Percentiles rank a stretch among this genome's conserved stretches.
Conservation (phyloP, 2,888 invertebrate species). For the Zelleria hepariella region DNA sequence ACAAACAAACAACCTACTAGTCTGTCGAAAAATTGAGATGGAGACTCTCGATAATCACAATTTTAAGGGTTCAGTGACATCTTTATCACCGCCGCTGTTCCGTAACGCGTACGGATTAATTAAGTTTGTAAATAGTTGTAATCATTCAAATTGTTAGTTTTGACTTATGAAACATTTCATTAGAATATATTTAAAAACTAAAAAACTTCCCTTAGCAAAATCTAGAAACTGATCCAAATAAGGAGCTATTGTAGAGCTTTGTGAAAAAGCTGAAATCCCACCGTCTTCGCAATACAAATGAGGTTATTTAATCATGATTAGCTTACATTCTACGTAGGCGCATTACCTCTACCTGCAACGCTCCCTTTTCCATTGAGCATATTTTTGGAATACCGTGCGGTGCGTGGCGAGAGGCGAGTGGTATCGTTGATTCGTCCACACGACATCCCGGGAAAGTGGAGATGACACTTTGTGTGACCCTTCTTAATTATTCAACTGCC, state of each 20-base stretch:
- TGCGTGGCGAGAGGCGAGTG: neutral
- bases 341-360: neutral
- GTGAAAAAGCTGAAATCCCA: no score
- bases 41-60: neutral
- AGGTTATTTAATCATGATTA: neutral
- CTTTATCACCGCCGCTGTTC: neutral
- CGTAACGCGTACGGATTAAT: neutral
- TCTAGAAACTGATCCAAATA: no score
- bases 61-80: neutral
- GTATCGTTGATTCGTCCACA: conserved; percentile 14
- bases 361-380: neutral
- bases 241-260: no score
- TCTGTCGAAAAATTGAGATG: neutral
- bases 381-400: neutral
- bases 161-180: no score
- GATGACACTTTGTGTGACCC: conserved; percentile 38
- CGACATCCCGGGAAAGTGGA: conserved; percentile 31
- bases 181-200: no score
- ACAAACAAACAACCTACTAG: no score
- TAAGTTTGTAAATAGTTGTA: neutral
- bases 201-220: no score
- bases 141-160: neutral
- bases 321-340: neutral
- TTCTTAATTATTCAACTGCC: conserved; percentile 43
- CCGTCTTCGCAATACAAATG: neutral